Percentiles rank a stretch among this genome's conserved stretches.
phyloP scores from a whole-genome alignment of 1,140 invertebrate genomes.

The Drosophila bocki region DNA sequence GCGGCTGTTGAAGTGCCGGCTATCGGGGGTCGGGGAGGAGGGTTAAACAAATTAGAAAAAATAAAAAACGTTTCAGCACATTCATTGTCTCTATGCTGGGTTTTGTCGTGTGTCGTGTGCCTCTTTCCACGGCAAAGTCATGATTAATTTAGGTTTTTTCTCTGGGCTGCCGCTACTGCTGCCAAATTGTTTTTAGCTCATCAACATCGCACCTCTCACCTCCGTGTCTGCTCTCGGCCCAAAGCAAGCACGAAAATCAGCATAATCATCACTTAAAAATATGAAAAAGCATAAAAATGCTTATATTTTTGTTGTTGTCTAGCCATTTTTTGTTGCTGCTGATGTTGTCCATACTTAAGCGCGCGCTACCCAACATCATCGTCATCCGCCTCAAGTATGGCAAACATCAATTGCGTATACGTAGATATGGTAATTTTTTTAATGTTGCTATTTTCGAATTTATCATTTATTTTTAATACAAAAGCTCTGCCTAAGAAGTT shows the following conservation, averaged over 20 bases:
- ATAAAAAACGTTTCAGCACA: slow-evolving; percentile 20
- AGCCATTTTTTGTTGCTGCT: slow-evolving; percentile 37
- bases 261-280: slow-evolving; percentile 78
- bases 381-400: slow-evolving; percentile 52
- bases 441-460: slow-evolving; percentile 35
- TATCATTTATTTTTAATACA: slow-evolving; percentile 33
- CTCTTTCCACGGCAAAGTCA: slow-evolving; percentile 67
- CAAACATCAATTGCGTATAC: slow-evolving; percentile 65
- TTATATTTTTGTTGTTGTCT: slow-evolving; percentile 32
- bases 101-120: slow-evolving; percentile 63
- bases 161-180: slow-evolving; percentile 37
- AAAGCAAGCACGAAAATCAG: slow-evolving; percentile 64
- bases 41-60: slow-evolving; percentile 12
- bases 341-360: slow-evolving; percentile 63
- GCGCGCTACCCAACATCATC: slow-evolving; percentile 57
- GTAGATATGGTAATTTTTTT: slow-evolving; percentile 53
- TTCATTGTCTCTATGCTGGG: slow-evolving; percentile 43
- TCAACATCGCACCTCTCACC: slow-evolving; percentile 3
- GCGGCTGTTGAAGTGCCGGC: not conserved
- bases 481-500: slow-evolving; percentile 17
- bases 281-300: slow-evolving; percentile 70
- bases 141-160: slow-evolving; percentile 64
- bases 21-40: not conserved
- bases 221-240: not conserved
- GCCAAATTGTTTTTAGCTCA: slow-evolving; percentile 46